Base-by-base conservation (phyloP, 2,888 invertebrate genomes). In the Drymonia ruficornis region DNA sequence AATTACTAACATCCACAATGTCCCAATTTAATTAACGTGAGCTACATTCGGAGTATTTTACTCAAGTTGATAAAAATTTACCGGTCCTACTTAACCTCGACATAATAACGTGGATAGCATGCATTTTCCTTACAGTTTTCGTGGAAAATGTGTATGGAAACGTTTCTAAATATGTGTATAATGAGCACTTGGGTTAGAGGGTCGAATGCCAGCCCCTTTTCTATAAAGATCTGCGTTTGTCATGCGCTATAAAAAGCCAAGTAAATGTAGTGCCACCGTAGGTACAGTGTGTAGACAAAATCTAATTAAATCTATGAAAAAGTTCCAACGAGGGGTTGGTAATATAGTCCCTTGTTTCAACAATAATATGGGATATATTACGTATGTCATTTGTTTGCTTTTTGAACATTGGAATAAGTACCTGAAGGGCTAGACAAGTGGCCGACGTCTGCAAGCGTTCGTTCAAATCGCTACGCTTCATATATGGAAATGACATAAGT, bases 161-260 rank as follows among this genome's bases (percentile, higher is more conserved):
- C 47, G 28, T 42, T 47, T 16, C 53, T 3, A 31, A 38, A 42
- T 36, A 18, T 36, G 12, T 19, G 36, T 19, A 23, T 45, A n/a
- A 45, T 23, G 23, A 44, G 23, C 19, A 52, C 44, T 16, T 23
- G 4, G 23, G 23, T 23, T 46, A 47, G 51, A 57, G 49, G 59
- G 61, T 61, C 44, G 55, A 59, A 53, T 56, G 58, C 55, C 50
- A 53, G 19, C 45, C 49, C 52, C 45, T 59, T 63, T 55, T 28
- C 56, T 62, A 53, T 46, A 55, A 53, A 55, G 53, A 56, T 59
- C 53, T 61, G 53, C 49, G 55, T 67, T 61, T 57, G 59, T 56
- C 65, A 53, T 61, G 53, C 56, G 49, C 53, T 42, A 53, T 50
- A 63, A 67, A 55, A 59, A 58, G 49, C 55, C n/a, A 55, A 64